These are phyloP conservation scores for Tapirus indicus DNA, from an alignment of 2,797 vertebrate genomes.

Conservation along the genomic window DNA sequence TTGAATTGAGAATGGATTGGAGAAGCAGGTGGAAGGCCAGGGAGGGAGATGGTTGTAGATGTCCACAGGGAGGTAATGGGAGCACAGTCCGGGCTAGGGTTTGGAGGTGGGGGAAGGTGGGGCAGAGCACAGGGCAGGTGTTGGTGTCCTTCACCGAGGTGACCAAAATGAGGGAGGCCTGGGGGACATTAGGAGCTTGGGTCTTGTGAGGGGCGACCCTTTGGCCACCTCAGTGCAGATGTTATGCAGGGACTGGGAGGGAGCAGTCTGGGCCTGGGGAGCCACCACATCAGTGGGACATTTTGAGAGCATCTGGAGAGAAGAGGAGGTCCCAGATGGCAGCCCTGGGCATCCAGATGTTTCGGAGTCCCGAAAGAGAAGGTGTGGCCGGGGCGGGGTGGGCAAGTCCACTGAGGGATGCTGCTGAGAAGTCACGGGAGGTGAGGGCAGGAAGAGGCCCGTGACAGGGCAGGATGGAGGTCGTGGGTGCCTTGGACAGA, in stretches of 20 bases:
- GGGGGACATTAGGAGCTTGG: too few species aligned
- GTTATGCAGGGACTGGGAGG: background rate
- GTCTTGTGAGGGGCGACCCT: too few species aligned
- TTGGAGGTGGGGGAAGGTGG: background rate
- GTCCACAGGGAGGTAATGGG: background rate
- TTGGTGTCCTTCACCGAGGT: background rate
- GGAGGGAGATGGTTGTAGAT: background rate
- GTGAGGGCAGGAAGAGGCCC: background rate
- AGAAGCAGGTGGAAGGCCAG: background rate
- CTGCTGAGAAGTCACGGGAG: rapidly evolving
- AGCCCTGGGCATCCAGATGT: background rate
- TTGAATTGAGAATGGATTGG: rapidly evolving
- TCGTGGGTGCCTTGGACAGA: background rate
- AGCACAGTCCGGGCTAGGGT: background rate
- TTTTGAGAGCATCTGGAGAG: background rate
- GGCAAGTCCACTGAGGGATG: rapidly evolving
- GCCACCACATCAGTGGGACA: too few species aligned
- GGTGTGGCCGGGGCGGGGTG: rapidly evolving
- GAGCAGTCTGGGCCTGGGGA: background rate
- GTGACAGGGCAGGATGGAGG: background rate
- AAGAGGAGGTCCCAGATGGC: background rate
- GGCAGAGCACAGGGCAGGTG: too few species aligned
- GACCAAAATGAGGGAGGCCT: background rate
- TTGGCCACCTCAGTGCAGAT: background rate
- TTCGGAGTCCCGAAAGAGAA: background rate